Evolutionary conservation across 2,888 invertebrate genomes (phyloP).

Genomic region (Pandemis cinnamomeana): DNA sequence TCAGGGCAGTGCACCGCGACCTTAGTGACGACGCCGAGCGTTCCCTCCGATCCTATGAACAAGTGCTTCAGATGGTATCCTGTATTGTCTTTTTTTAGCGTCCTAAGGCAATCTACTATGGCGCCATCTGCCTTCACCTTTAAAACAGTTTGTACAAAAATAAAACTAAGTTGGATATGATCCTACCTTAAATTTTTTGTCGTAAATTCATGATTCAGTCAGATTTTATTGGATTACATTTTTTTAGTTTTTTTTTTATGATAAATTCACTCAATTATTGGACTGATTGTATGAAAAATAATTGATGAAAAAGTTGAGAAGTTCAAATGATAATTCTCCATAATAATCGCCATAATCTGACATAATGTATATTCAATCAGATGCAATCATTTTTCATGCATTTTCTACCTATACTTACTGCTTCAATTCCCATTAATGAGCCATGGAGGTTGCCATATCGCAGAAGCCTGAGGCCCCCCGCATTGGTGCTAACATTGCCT

Average conservation of each 20-base stretch:
- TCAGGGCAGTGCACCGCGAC: slow-evolving; percentile 96
- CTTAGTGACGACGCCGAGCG: slow-evolving; percentile 96
- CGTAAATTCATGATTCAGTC: no score
- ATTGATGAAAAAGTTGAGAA: no score
- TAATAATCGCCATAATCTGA: no score
- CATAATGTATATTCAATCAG: no score
- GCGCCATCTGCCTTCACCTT: slow-evolving; percentile 94
- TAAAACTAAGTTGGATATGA: not conserved
- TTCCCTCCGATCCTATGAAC: slow-evolving; percentile 99
- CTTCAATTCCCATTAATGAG: slow-evolving; percentile 95
- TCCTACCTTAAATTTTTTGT: no score
- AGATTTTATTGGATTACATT: no score
- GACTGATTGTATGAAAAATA: no score
- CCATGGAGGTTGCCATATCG: slow-evolving; percentile 98
- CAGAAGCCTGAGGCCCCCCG: slow-evolving; percentile 96
- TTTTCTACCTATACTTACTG: slow-evolving; percentile 85
- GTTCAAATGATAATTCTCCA: no score
- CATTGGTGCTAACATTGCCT: slow-evolving; percentile 98
- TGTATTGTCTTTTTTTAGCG: slow-evolving; percentile 98
- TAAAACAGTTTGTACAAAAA: slow-evolving; percentile 35
- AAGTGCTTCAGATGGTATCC: slow-evolving; percentile 98
- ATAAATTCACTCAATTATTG: no score
- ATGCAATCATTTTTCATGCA: not conserved
- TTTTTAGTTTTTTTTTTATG: no score
- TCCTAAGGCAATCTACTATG: slow-evolving; percentile 92